Evolutionary conservation across 2,888 invertebrate genomes (phyloP), one percentile per base, ranked within the genome.

Genomic region (Sphaerophoria rueppellii): DNA sequence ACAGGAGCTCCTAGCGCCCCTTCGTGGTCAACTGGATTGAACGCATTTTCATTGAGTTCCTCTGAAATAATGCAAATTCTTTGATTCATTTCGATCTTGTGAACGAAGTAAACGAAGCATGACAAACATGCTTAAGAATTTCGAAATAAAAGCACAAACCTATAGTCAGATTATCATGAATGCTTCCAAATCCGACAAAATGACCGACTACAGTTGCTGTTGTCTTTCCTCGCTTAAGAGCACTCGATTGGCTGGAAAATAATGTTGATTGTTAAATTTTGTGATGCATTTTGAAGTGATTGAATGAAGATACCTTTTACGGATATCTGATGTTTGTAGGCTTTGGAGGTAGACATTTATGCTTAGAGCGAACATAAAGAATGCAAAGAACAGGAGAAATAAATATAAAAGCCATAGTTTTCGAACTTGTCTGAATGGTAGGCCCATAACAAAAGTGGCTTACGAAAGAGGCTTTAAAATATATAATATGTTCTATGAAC

Each of bases 1-100:
- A 97, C 97, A 0, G 97, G 96, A 74, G 95, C 93, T 0, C 98
- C 98, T 86, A 95, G 94, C 88, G 94, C 95, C 0, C 98, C 98
- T 82, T 96, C 96, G 5, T 94, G 94, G 9, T 94, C 93, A 70
- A 94, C 92, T 0, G 97, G 97, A 61, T 94, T 92, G 90, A 96
- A 98, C 90, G 95, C 94, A 90, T 97, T 98, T 76, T 94, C 93
- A 89, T 98, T 95, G 88, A 89, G 91, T 78, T 91, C 92, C 87
- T 91, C 92, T 92, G 85, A 90, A 92, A 81, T 46, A 55, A 86
- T 4, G 40, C 50, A n/a, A 61, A 24, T 50, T 16, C 14, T 4
- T 58, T 46, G 35, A 54, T 6, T 9, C 37, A 40, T 14, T 16
- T 24, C 16, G 24, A 24, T 40, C 40, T 16, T 37, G 11, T 24